Conservation (phyloP, 2,888 invertebrate genomes). For the Megaustenia siamemsis region DNA sequence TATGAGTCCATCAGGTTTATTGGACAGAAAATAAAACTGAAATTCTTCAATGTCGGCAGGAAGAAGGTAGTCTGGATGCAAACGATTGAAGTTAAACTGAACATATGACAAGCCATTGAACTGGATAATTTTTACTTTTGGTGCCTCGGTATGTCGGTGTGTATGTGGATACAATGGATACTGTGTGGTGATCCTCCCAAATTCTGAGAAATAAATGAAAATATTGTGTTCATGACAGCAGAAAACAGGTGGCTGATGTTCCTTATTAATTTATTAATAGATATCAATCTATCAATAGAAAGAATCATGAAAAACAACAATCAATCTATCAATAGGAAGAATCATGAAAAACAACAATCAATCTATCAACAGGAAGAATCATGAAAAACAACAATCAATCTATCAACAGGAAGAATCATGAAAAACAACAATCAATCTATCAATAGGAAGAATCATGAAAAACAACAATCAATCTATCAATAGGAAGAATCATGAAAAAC, state of each 20-base stretch:
- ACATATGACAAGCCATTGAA: slow-evolving; percentile 59
- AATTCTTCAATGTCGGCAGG: slow-evolving; percentile 63
- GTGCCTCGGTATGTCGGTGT: neutral
- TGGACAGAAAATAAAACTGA: slow-evolving; percentile 70
- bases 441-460: too few relatives aligned
- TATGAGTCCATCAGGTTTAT: slow-evolving; percentile 71
- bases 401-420: too few relatives aligned
- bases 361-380: too few relatives aligned
- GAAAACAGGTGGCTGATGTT: neutral
- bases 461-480: too few relatives aligned
- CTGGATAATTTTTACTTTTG: slow-evolving; percentile 4
- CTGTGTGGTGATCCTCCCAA: slow-evolving; percentile 56
- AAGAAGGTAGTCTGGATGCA: slow-evolving; percentile 62
- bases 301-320: too few relatives aligned
- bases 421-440: too few relatives aligned
- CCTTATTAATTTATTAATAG: too few relatives aligned
- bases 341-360: too few relatives aligned
- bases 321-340: too few relatives aligned
- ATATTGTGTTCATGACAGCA: neutral
- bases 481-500: too few relatives aligned
- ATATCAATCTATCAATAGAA: too few relatives aligned
- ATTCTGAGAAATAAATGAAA: slow-evolving; percentile 55
- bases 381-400: too few relatives aligned
- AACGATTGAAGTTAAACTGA: slow-evolving; percentile 65
- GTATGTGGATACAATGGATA: neutral